Evolutionary conservation across 2,888 invertebrate species (phyloP).

Genomic region (Aradus depressus): DNA sequence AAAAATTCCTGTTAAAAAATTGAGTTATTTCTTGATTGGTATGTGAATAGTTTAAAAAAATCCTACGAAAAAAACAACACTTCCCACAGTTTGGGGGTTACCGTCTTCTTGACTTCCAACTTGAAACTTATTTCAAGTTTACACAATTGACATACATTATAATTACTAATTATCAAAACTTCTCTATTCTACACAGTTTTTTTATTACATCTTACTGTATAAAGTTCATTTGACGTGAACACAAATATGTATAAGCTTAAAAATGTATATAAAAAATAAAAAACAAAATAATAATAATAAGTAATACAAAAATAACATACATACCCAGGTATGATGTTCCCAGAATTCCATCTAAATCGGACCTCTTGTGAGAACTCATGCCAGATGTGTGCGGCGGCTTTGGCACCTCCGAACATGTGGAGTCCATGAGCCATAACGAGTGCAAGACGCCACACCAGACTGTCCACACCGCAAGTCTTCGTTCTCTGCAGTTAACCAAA

Average conservation of each 20-base stretch:
- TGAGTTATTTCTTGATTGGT: no score
- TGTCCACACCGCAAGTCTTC: conserved; percentile 67
- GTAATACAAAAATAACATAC: conserved; percentile 37
- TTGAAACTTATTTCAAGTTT: no score
- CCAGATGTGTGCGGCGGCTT: conserved; percentile 80
- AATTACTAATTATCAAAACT: neutral
- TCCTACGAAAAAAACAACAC: no score
- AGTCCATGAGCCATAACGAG: conserved; percentile 60
- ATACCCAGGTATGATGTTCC: conserved; percentile 70
- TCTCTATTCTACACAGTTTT: conserved; percentile 1
- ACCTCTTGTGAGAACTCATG: conserved; percentile 85
- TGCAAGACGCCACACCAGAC: conserved; percentile 71
- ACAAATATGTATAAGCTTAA: neutral
- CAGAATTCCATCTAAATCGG: conserved; percentile 78
- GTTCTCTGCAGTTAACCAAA: conserved; percentile 17
- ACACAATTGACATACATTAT: no score
- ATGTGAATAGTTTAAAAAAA: no score
- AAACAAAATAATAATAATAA: neutral
- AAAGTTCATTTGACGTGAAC: neutral
- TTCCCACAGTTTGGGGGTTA: no score
- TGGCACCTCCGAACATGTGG: conserved; percentile 60
- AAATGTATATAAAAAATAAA: neutral
- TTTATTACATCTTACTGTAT: neutral
- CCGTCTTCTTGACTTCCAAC: no score
- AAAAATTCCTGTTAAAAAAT: no score